Evolutionary conservation across 2,888 invertebrate species (phyloP), one percentile per base, ranked within the genome.

Genomic region (Cybosia mesomella): DNA sequence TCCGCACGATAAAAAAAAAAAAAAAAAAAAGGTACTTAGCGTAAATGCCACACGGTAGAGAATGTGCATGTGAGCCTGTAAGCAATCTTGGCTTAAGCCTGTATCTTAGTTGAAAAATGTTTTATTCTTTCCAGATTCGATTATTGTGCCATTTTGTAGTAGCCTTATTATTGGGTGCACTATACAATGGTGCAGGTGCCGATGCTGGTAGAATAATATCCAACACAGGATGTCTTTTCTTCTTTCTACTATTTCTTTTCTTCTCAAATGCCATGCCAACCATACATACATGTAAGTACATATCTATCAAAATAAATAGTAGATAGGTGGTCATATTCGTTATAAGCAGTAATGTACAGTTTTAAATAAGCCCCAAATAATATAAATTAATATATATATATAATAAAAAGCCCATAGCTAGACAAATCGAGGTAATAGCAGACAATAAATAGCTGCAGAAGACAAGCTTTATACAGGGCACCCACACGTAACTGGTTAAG

Each of bases 191-290:
- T 72, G 95, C 96, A 4, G 96, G 96, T n/a, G 87, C 88, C 9
- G 95, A 96, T 36, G 96, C 95, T 0, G 89, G 87, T 22, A 95
- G 95, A 70, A 89, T 95, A 24, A 85, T 91, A 58, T 95, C 96
- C 72, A 96, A 96, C 82, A 91, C 95, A 0, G 94, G 96, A 55
- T 96, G 95, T 72, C 79, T 96, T 11, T 96, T 96, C 88, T 96
- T 96, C 84, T 95, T 96, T 73, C 76, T 96, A 22, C 87, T 96
- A 28, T 96, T 96, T 77, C 87, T 96, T 4, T 96, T 95, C 85
- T 96, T 96, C 87, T 95, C 96, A 0, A 96, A 96, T 83, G 91
- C 96, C 0, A 96, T 96, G 96, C 96, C 96, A 1, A 95, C 96
- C 34, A 96, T 96, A 61, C 95, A 95, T 73, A 95, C 95, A 68